phyloP scores from a whole-genome alignment of 2,113 vertebrate genomes.

The Ploceus nigricollis region DNA sequence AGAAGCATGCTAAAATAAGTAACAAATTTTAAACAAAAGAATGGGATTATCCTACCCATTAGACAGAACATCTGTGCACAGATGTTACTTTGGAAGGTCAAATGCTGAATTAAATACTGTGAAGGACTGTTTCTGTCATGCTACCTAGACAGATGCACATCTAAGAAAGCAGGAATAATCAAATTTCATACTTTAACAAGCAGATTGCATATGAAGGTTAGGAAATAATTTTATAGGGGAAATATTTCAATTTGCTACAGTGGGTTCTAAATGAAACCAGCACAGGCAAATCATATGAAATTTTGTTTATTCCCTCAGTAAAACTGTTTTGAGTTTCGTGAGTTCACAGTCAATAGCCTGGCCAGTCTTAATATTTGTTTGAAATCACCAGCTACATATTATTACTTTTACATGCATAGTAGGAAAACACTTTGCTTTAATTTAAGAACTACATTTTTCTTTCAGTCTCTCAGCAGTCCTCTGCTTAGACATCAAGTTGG shows the following conservation, averaged over 20 bases:
- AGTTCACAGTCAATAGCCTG: not conserved
- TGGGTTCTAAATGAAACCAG: not conserved
- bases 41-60: not conserved
- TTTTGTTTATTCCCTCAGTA: not conserved
- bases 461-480: not conserved
- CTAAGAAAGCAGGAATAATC: not conserved
- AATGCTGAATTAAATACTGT: not conserved
- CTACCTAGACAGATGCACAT: not conserved
- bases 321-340: not conserved
- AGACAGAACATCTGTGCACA: not conserved
- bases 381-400: not conserved
- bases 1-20: not conserved
- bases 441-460: not conserved
- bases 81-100: not conserved
- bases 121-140: not conserved
- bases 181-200: not conserved
- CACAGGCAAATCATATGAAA: not conserved
- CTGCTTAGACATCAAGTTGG: not conserved
- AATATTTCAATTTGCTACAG: not conserved
- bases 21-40: not conserved
- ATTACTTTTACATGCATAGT: not conserved
- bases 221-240: not conserved
- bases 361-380: not conserved
- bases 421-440: not conserved
- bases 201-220: not conserved